Evolutionary conservation across 2,113 vertebrate genomes (phyloP).

Genomic region (Ranitomeya variabilis): DNA sequence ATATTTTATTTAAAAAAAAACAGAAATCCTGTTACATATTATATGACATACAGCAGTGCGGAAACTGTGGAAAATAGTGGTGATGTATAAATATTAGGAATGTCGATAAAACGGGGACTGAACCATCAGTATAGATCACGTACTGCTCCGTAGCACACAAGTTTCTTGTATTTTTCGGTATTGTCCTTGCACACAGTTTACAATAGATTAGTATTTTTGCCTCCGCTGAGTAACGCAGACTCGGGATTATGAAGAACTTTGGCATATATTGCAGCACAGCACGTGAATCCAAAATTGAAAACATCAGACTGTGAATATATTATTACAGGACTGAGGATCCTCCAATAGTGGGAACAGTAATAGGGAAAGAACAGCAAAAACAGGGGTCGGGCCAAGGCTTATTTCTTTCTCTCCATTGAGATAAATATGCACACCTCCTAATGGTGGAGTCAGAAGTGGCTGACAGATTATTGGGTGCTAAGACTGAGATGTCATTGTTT

Average conservation of each 20-base stretch:
- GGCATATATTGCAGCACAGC: neutral
- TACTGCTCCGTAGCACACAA: neutral
- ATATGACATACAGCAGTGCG: neutral
- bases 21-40: no score
- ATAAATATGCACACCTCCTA: no score
- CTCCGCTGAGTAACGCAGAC: neutral
- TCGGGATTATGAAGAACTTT: neutral
- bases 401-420: no score
- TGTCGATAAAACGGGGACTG: neutral
- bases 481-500: no score
- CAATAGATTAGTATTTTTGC: neutral
- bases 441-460: no score
- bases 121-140: neutral
- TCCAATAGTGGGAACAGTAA: neutral
- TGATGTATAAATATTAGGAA: neutral
- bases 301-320: conserved; percentile 10
- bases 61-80: neutral
- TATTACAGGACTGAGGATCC: neutral
- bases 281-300: conserved; percentile 28
- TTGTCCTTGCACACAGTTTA: neutral
- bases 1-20: no score
- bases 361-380: no score
- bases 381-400: no score
- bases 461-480: no score
- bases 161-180: neutral